Evolutionary conservation across 2,113 vertebrate species (phyloP).

Genomic region (Sciurus niger): DNA sequence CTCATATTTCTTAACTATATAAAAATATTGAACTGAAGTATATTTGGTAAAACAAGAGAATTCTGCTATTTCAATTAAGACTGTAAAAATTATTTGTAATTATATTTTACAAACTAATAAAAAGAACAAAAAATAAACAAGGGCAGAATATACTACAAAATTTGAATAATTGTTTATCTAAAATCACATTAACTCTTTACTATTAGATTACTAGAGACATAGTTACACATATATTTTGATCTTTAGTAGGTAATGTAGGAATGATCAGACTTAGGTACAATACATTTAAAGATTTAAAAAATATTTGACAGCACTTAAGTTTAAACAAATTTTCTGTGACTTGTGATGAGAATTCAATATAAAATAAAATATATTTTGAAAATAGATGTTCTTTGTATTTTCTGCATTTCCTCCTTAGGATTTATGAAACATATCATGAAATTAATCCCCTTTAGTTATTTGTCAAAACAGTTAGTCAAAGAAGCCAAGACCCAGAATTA

Average conservation of each 20-base stretch:
- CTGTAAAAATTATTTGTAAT: background rate
- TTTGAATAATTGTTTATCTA: background rate
- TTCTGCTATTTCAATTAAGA: background rate
- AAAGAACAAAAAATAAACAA: background rate
- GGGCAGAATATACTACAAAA: background rate
- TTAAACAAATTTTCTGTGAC: background rate
- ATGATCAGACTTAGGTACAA: background rate
- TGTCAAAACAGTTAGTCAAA: background rate
- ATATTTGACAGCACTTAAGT: background rate
- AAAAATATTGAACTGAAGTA: background rate
- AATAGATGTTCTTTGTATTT: background rate
- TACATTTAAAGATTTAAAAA: background rate
- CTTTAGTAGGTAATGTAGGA: background rate
- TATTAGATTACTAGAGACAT: background rate
- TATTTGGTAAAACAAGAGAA: background rate
- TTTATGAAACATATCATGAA: background rate
- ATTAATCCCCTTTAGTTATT: background rate
- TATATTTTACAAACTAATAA: background rate
- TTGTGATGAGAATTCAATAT: background rate
- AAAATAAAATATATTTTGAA: background rate
- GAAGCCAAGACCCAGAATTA: background rate
- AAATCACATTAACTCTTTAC: background rate
- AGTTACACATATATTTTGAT: background rate
- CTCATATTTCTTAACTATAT: background rate
- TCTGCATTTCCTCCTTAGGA: background rate